Conservation (phyloP, 1,140 invertebrate species). For the Glomeris maerens region DNA sequence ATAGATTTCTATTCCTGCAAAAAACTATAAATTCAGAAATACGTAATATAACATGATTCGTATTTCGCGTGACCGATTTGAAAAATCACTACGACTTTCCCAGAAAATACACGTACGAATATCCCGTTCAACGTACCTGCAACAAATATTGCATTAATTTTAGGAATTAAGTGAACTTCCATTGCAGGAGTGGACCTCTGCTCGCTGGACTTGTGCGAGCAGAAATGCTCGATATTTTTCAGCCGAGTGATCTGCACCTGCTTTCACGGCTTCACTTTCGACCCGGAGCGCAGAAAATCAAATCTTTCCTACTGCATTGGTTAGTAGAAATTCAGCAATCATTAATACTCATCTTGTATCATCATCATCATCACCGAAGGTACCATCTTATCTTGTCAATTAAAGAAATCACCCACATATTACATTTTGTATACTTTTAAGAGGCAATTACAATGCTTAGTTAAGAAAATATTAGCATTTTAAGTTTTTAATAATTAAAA, state of each 20-base stretch:
- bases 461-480: too few species aligned
- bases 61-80: too few species aligned
- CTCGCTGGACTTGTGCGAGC: conserved; percentile 45
- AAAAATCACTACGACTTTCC: too few species aligned
- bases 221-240: conserved; percentile 42
- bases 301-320: conserved; percentile 7
- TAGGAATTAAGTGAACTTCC: not conserved
- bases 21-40: too few species aligned
- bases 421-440: too few species aligned
- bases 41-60: too few species aligned
- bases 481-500: too few species aligned
- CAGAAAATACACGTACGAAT: too few species aligned
- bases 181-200: conserved; percentile 41
- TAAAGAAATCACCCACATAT: too few species aligned
- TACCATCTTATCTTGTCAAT: too few species aligned
- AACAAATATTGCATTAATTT: not conserved
- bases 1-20: not conserved
- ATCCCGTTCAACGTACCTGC: too few species aligned
- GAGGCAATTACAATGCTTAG: too few species aligned
- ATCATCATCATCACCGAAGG: not conserved
- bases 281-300: conserved; percentile 25
- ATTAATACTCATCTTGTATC: conserved; percentile 1
- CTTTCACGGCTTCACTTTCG: conserved; percentile 43
- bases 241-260: conserved; percentile 49
- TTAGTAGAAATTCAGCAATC: conserved; percentile 9